Evolutionary conservation across 37 sponge, comb jelly and placozoan genomes (phyloP).

Genomic region (Geodia barretti): DNA sequence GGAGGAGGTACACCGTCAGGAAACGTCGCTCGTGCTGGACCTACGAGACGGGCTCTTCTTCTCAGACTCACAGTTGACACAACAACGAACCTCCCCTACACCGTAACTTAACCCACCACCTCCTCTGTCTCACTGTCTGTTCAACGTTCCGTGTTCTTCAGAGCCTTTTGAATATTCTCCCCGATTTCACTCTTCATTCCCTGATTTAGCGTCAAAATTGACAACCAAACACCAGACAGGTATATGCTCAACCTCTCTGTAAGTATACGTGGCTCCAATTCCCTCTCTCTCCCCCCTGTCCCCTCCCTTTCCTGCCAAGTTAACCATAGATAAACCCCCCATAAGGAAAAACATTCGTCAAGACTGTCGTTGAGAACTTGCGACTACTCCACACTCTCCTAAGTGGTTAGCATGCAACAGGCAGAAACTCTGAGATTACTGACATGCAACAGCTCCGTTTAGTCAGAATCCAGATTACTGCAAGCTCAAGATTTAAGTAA

Average conservation of each 20-base stretch:
- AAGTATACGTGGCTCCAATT: too few species aligned
- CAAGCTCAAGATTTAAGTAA: neutral
- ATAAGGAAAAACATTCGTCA: slow-evolving; percentile 86
- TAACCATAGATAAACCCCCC: too few species aligned
- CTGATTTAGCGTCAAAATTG: slow-evolving; percentile 88
- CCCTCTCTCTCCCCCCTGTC: neutral
- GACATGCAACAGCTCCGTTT: neutral
- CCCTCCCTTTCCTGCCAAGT: too few species aligned
- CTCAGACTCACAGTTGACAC: slow-evolving; percentile 80
- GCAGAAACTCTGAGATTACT: neutral
- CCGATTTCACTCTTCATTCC: slow-evolving; percentile 97
- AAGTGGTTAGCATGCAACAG: slow-evolving; percentile 95
- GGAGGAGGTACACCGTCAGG: slow-evolving; percentile 95
- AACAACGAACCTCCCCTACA: slow-evolving; percentile 92
- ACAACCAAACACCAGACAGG: slow-evolving; percentile 92
- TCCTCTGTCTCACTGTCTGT: neutral
- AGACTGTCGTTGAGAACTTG: slow-evolving; percentile 84
- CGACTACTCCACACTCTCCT: slow-evolving; percentile 87
- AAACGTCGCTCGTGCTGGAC: slow-evolving; percentile 98
- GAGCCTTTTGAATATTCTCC: slow-evolving; percentile 98
- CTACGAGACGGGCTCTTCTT: slow-evolving; percentile 95
- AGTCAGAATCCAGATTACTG: too few species aligned
- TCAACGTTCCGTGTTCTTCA: neutral
- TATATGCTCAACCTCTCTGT: neutral
- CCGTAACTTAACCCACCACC: slow-evolving; percentile 16